These are phyloP conservation scores for Octomys mimax DNA, from an alignment of 2,797 vertebrate genomes.

Conservation along the genomic window DNA sequence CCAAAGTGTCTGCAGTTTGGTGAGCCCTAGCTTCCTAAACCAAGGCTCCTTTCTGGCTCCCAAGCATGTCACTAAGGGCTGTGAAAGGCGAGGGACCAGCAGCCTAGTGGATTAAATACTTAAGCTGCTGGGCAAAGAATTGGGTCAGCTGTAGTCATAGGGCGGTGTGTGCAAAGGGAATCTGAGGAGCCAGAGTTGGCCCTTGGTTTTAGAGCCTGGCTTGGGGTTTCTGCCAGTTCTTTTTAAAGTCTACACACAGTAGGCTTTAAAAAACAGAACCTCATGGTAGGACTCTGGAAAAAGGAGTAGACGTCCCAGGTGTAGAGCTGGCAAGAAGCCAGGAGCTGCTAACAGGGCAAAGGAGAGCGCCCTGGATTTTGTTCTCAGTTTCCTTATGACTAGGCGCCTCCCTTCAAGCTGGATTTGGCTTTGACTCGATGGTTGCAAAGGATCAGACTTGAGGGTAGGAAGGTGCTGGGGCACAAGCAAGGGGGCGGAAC, in stretches of 20 bases:
- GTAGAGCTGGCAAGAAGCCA: neutral
- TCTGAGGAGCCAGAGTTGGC: neutral
- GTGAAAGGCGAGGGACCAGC: conserved; percentile 34
- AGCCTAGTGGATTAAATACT: conserved; percentile 62
- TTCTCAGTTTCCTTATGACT: neutral
- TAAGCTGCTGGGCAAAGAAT: conserved; percentile 69
- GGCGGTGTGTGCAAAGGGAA: neutral
- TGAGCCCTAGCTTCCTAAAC: neutral
- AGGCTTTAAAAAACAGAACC: neutral
- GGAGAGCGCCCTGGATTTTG: neutral
- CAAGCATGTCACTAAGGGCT: neutral
- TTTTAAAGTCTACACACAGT: neutral
- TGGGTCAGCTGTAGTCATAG: conserved; percentile 75
- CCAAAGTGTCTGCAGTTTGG: neutral
- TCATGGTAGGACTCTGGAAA: neutral
- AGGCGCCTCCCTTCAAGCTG: neutral
- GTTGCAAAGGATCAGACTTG: neutral
- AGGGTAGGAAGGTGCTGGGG: neutral
- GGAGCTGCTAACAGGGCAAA: neutral
- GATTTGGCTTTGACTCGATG: conserved; percentile 38
- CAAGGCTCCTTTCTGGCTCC: neutral
- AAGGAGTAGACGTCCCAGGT: neutral
- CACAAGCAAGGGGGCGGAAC: fast-evolving
- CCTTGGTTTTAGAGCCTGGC: conserved; percentile 33
- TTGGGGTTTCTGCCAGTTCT: conserved; percentile 8